Evolutionary conservation across 2,888 invertebrate genomes (phyloP), one percentile per base, ranked within the genome.

Genomic region (Ectemnius continuus): DNA sequence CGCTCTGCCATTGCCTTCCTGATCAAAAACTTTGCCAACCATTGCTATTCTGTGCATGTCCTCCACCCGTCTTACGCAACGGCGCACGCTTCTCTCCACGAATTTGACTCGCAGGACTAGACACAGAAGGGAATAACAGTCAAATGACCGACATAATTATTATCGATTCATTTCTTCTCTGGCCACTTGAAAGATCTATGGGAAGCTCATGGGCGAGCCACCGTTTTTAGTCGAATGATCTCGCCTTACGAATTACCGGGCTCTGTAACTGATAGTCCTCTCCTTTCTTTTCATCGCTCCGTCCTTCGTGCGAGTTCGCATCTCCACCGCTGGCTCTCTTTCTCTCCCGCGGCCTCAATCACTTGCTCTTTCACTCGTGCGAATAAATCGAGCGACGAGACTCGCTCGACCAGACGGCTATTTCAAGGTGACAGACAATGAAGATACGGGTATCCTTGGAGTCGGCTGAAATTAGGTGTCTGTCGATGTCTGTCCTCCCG

Each of bases 401-500:
- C 58, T 28, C 58, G 62, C 20, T 62, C 63, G 63, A 68, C 73
- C 60, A 69, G 80, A 74, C 78, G 57, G 60, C 71, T 75, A 71
- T 78, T 81, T 76, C 81, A 81, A 80, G 81, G 78, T 80, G 81
- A 78, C 65, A 65, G 70, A 67, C 73, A 70, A 74, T 78, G 70
- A 73, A 81, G n/a, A 70, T 72, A 66, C 61, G 62, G 67, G 56
- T 78, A 61, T 72, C 67, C 73, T 76, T 67, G 76, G 62, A 67
- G 67, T 57, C n/a, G 69, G 14, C 16, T 73, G 72, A 76, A 81
- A 81, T 81, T 81, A 81, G 72, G 68, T 67, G 69, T 67, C 62
- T 46, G 60, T 70, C 66, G 67, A 78, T 80, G 68, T 59, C 20
- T 61, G 36, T 47, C 52, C 48, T 28, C 14, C 16, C 46, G n/a